Conservation (phyloP, 37 sponge, comb jelly and placozoan genomes). For the Spongilla lacustris region DNA sequence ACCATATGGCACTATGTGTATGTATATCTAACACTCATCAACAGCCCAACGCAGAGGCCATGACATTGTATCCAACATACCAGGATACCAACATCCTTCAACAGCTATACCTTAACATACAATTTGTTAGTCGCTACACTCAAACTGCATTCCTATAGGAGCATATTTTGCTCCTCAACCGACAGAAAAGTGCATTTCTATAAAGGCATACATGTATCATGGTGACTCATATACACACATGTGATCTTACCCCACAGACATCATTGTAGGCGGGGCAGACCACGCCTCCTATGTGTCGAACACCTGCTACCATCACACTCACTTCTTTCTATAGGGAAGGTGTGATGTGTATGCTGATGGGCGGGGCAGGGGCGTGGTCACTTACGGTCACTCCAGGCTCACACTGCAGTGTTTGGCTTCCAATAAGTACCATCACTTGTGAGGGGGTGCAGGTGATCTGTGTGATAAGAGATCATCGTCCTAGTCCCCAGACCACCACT, state of each 20-base stretch:
- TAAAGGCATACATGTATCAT: not conserved
- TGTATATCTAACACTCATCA: too few relatives aligned
- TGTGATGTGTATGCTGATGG: not conserved
- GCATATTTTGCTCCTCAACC: too few relatives aligned
- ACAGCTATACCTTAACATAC: too few relatives aligned
- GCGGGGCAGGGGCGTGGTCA: too few relatives aligned
- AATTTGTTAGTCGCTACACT: constrained; percentile 59
- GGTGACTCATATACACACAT: not conserved
- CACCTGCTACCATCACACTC: not conserved
- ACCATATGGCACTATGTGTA: too few relatives aligned
- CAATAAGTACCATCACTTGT: constrained; percentile 3
- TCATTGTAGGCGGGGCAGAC: constrained; percentile 53
- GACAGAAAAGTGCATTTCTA: constrained; percentile 29
- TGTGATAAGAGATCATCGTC: not conserved
- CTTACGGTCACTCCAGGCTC: constrained; percentile 2
- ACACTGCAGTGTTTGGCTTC: not conserved
- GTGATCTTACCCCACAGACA: constrained; percentile 49
- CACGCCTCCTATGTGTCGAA: constrained; percentile 21
- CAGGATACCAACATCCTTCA: too few relatives aligned
- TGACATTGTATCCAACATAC: too few relatives aligned
- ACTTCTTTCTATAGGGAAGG: constrained; percentile 4
- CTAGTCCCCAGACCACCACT: too few relatives aligned
- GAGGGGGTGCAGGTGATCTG: constrained; percentile 23
- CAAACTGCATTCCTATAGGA: constrained; percentile 32
- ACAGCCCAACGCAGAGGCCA: too few relatives aligned